Conservation (phyloP, 2,797 vertebrate species). For the Hydrocynus forskahlii region DNA sequence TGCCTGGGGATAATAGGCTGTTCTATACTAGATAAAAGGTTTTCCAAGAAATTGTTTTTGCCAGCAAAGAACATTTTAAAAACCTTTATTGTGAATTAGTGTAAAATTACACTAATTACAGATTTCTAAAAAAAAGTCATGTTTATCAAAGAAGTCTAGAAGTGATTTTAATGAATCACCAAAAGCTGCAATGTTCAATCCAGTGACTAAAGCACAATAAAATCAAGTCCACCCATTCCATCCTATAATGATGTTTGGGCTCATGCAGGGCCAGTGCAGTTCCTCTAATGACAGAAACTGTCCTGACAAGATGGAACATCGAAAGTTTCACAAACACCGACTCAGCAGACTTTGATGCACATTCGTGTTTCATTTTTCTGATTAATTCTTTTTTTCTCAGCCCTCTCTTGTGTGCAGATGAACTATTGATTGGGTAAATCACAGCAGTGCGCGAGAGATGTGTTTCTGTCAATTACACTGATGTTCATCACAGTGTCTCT, state of each 20-base stretch:
- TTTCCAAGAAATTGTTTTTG: too few relatives aligned
- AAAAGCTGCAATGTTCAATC: neutral
- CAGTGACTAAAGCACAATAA: neutral
- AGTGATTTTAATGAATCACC: neutral
- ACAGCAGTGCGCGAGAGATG: slow-evolving; percentile 26
- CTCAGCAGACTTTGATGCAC: slow-evolving; percentile 23
- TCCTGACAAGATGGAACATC: neutral
- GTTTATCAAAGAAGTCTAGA: too few relatives aligned
- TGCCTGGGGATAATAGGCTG: too few relatives aligned
- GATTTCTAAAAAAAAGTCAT: too few relatives aligned
- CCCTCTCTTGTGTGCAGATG: slow-evolving; percentile 47
- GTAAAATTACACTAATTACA: neutral
- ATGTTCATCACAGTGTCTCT: slow-evolving; percentile 64
- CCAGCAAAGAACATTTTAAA: too few relatives aligned
- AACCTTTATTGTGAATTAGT: neutral
- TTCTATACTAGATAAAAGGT: too few relatives aligned
- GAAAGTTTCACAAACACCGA: slow-evolving; percentile 23
- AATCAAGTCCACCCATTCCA: neutral
- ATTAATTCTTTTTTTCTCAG: slow-evolving; percentile 40
- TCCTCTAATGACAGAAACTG: neutral
- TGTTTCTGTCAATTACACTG: slow-evolving; percentile 64
- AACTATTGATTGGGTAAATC: slow-evolving; percentile 60
- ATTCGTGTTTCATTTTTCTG: slow-evolving; percentile 29
- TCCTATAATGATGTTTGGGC: neutral
- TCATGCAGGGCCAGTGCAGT: neutral